phyloP scores from a whole-genome alignment of 2,113 vertebrate species.

The Raphicerus campestris region DNA sequence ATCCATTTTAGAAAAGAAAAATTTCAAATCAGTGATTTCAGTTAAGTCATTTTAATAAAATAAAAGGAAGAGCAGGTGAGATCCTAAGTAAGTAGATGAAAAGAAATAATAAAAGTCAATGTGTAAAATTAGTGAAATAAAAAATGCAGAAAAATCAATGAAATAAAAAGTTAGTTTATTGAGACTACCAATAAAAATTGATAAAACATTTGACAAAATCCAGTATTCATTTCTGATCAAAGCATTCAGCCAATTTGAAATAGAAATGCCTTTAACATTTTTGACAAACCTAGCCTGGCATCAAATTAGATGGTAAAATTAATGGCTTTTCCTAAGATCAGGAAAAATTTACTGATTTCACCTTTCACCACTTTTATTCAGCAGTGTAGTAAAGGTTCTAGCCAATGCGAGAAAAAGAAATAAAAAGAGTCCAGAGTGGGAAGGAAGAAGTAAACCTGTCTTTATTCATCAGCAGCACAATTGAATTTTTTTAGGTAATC shows the following conservation, averaged over 20 bases:
- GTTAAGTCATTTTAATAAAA: not conserved
- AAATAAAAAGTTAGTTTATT: not conserved
- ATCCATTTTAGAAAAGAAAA: not conserved
- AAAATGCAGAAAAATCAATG: not conserved
- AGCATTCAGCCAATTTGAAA: not conserved
- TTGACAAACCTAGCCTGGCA: not conserved
- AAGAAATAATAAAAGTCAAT: not conserved
- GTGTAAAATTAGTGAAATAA: not conserved
- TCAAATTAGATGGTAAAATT: not conserved
- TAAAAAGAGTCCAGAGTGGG: not conserved
- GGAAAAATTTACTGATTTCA: not conserved
- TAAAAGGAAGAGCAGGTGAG: not conserved
- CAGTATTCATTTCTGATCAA: not conserved
- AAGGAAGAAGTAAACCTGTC: not conserved
- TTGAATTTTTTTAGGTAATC: not conserved
- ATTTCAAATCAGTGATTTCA: not conserved
- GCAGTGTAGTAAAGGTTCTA: not conserved
- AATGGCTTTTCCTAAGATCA: not conserved
- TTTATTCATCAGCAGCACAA: not conserved
- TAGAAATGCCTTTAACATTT: not conserved
- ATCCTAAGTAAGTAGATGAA: not conserved
- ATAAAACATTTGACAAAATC: not conserved
- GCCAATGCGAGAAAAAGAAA: not conserved
- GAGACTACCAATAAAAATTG: not conserved
- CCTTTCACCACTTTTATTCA: not conserved